phyloP scores from a whole-genome alignment of 2,113 vertebrate species.

The Rhinoderma darwinii region DNA sequence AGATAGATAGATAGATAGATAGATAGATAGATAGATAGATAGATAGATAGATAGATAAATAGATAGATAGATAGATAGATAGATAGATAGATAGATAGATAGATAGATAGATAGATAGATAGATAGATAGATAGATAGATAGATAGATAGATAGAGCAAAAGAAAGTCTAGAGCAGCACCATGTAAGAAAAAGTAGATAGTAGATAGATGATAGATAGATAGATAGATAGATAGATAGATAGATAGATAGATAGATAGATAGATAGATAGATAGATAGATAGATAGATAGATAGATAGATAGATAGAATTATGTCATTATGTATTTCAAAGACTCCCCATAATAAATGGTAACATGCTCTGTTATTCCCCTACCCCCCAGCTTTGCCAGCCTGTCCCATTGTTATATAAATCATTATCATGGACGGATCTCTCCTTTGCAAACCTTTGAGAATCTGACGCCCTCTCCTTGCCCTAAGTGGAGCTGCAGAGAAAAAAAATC shows the following conservation, averaged over 20 bases:
- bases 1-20: too few species aligned
- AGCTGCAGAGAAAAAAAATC: constrained; percentile 77
- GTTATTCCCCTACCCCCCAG: neutral
- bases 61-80: neutral
- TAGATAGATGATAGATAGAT: constrained; percentile 2
- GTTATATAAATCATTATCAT: neutral
- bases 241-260: neutral
- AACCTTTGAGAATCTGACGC: constrained; percentile 73
- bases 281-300: neutral
- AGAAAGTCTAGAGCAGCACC: too few species aligned
- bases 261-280: neutral
- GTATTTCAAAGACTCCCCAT: too few species aligned
- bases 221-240: constrained; percentile 1
- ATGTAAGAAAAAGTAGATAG: neutral
- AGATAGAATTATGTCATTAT: neutral
- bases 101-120: constrained; percentile 3
- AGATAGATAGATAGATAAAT: neutral
- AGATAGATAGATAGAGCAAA: constrained; percentile 25
- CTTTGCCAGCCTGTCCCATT: constrained; percentile 13
- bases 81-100: constrained; percentile 1
- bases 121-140: constrained; percentile 24
- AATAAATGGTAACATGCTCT: too few species aligned
- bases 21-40: neutral
- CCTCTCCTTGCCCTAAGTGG: constrained; percentile 80
- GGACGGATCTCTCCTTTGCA: constrained; percentile 32